Conservation (phyloP, 2,113 vertebrate species). For the Semicossyphus pulcher region DNA sequence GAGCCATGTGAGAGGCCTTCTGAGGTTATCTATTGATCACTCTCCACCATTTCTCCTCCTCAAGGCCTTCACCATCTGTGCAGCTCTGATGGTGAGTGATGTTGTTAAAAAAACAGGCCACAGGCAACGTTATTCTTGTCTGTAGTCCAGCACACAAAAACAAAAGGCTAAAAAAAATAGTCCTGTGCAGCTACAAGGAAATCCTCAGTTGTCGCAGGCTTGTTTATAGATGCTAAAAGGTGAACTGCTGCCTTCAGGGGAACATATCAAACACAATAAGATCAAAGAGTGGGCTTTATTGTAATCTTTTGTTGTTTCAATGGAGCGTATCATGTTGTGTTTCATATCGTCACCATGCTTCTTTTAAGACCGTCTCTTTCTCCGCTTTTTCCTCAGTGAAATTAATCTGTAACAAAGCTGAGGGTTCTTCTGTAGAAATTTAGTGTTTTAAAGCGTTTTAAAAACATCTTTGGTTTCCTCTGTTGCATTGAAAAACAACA, state of each 20-base stretch:
- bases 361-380: conserved; percentile 22
- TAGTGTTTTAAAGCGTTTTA: conserved; percentile 16
- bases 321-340: conserved; percentile 44
- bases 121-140: conserved; percentile 52
- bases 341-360: conserved; percentile 35
- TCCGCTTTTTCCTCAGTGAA: conserved; percentile 18
- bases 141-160: conserved; percentile 37
- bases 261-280: conserved; percentile 49
- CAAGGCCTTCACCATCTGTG: conserved; percentile 61
- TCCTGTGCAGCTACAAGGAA: conserved; percentile 20
- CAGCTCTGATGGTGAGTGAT: conserved; percentile 28
- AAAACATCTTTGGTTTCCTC: conserved; percentile 12
- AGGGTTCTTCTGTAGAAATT: conserved; percentile 13
- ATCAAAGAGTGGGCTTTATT: conserved; percentile 53
- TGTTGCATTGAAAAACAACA: conserved; percentile 7
- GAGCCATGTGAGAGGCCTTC: conserved; percentile 61
- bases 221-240: conserved; percentile 56
- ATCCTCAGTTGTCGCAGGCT: conserved; percentile 40
- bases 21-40: conserved; percentile 56
- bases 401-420: conserved; percentile 15
- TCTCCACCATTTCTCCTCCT: conserved; percentile 28
- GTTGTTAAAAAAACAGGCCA: conserved; percentile 51
- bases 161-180: neutral
- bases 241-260: conserved; percentile 62
- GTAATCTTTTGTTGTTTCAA: conserved; percentile 54